Evolutionary conservation across 1,140 invertebrate species (phyloP), one percentile per base, ranked within the genome.

Genomic region (Drosophila funebris): DNA sequence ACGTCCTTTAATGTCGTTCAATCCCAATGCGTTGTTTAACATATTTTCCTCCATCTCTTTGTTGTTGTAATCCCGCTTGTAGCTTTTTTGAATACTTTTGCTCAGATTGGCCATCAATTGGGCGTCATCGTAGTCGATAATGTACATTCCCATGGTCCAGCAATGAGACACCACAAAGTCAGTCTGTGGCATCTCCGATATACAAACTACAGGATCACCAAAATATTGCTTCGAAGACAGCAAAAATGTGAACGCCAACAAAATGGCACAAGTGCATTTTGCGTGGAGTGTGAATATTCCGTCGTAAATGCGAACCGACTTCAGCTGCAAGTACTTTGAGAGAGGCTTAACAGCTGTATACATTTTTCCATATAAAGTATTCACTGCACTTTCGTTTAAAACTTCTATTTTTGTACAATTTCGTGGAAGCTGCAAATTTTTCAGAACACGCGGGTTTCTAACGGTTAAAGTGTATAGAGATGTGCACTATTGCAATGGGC

Each of bases 91-190:
- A n/a, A 68, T 52, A 46, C 20, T 61, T 41, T 43, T 46, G 56
- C 4, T 24, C 4, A 27, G n/a, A 50, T 66, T 66, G 67, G 91
- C 90, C 81, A 94, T 18, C 16, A 37, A 0, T 6, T 93, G 91
- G 50, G 70, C 64, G 11, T 92, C 68, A 20, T 92, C 90, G 61
- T 93, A 92, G 66, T 92, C 92, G 2, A 95, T 77, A 0, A 95
- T 95, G 76, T 95, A 96, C 1, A 96, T 96, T 46, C 95, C 95
- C 81, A 95, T 94, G 36, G 96, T 96, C 95, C 95, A 96, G 90
- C 96, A 97, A 78, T 94, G 96, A 16, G 94, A 94, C 68, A 96
- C 94, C 33, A 96, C 93, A 29, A 94, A 93, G 68, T 95, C 93
- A 70, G 92, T 92, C 20, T 92, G 82, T 14, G 77, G 72, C 37